phyloP scores from a whole-genome alignment of 92 coral and sea anemone genomes.

The Parazoanthus atlanticus region DNA sequence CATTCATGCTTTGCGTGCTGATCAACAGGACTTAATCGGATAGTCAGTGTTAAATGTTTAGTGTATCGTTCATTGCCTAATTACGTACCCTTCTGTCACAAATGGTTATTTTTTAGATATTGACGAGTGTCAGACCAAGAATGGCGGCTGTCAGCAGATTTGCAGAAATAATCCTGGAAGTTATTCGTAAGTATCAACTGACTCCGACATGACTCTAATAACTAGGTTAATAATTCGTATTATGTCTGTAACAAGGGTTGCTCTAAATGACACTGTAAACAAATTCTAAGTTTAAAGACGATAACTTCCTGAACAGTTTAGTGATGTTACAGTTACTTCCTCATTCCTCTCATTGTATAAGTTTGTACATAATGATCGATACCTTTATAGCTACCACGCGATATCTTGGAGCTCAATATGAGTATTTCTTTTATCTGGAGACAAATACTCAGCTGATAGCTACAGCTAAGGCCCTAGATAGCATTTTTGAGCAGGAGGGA shows the following conservation, averaged over 20 bases:
- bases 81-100: too few relatives aligned
- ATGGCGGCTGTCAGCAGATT: constrained; percentile 92
- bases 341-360: too few relatives aligned
- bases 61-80: too few relatives aligned
- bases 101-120: constrained; percentile 54
- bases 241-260: background rate
- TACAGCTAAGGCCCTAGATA: too few relatives aligned
- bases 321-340: background rate
- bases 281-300: background rate
- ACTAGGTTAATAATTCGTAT: background rate
- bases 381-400: background rate
- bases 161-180: constrained; percentile 89
- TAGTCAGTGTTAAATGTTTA: too few relatives aligned
- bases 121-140: constrained; percentile 78
- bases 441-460: background rate
- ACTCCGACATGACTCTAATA: background rate
- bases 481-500: background rate
- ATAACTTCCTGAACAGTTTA: background rate
- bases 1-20: too few relatives aligned
- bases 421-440: background rate
- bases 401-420: background rate
- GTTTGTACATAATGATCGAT: background rate
- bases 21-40: too few relatives aligned
- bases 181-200: constrained; percentile 66
- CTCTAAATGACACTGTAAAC: background rate